Base-by-base conservation (phyloP, 2,888 invertebrate genomes). In the Polylopha cassiicola region DNA sequence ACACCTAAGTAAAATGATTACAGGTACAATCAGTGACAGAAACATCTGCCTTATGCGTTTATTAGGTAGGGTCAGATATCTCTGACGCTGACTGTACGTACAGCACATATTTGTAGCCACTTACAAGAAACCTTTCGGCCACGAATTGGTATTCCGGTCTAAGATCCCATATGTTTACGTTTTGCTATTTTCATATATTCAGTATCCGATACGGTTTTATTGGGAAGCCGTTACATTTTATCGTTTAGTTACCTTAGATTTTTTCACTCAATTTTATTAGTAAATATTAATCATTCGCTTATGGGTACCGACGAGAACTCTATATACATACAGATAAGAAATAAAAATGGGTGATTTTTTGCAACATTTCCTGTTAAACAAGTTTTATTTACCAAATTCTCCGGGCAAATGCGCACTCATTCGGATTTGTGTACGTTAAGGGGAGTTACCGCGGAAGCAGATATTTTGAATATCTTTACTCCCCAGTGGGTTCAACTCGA, bases 71-170 rank as follows among this genome's bases (percentile, higher is more conserved):
- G n/a, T n/a, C n/a, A n/a, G n/a, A n/a, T n/a, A n/a, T n/a, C n/a
- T n/a, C n/a, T n/a, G n/a, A n/a, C n/a, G n/a, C n/a, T n/a, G n/a
- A n/a, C n/a, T n/a, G n/a, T n/a, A n/a, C n/a, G n/a, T n/a, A n/a
- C n/a, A 61, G 58, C 60, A 55, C 50, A 60, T 65, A 69, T n/a
- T n/a, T n/a, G 18, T 8, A 31, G 11, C 20, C 8, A 16, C 32
- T 21, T 13, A 23, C 28, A 20, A 13, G 28, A 18, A 30, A 14
- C 17, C 14, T 26, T 39, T 45, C 29, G 55, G 54, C 58, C 53
- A 60, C 59, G 58, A 67, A 65, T 68, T 49, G 52, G 67, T 72
- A 73, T 76, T 73, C 73, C 59, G 53, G 44, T 52, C 56, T 60
- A 58, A 61, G 58, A 54, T 57, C 53, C 32, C 48, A 48, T 51